Base-by-base conservation (phyloP, 2,113 vertebrate species). In the Mormyrus iriodes region DNA sequence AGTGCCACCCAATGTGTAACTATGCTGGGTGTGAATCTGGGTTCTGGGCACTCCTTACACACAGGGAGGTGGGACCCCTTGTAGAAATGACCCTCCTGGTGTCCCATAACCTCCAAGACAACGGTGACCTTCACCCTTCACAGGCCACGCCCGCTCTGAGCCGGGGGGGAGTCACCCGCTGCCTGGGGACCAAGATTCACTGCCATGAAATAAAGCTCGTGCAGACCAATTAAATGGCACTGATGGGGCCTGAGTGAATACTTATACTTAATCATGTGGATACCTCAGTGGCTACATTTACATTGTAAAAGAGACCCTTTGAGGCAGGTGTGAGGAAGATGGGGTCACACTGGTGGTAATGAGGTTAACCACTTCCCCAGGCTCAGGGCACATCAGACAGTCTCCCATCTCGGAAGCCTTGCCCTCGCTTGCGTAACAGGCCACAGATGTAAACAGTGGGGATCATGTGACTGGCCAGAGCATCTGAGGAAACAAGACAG, bases 131-230 rank as follows among this genome's bases (percentile, higher is more conserved):
- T 76, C 31, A 44, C 3, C 35, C 46, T 21, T 52, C 88, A 12
- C 51, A 39, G n/a, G 44, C 49, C 88, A 88, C 89, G 44, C 52
- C 51, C 31, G 24, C 85, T 86, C 35, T 84, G 15, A n/a, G 61
- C n/a, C 27, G 35, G 88, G 24, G 51, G 55, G 85, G 61, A 89
- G 65, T 82, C 85, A 79, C 15, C 2, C 53, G 10, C 86, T 27
- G 51, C 27, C 61, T 53, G 83, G 86, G 69, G 89, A 19, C 55
- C 35, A 48, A 21, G 88, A 90, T 87, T 86, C 79, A 85, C 89
- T 89, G 86, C 58, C 52, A 35, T 89, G 52, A 46, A 84, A 91
- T 89, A 88, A 88, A 89, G 53, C 87, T 84, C 82, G 44, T 69
- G 85, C 85, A 82, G 65, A 49, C 24, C 19, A 53, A 55, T 51